Base-by-base conservation (phyloP, 1,140 invertebrate genomes). In the Dendroctonus valens region DNA sequence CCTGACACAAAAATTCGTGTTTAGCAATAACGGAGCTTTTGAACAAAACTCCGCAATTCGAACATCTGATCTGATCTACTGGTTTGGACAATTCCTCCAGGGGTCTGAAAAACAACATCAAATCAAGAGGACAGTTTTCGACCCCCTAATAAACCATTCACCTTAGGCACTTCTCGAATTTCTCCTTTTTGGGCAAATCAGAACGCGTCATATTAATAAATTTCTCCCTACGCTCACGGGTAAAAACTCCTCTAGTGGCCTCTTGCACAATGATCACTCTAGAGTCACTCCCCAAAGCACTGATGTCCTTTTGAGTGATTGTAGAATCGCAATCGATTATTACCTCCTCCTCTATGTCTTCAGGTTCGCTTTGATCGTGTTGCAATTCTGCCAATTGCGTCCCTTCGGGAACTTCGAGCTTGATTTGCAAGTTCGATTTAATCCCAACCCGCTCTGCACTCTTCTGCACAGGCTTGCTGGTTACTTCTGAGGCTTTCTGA, bases 1-100 rank as follows among this genome's bases (percentile, higher is more conserved):
- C 72, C 54, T 69, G 66, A 61, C 73, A 75, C 5, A 68, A 26
- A 39, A 68, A 70, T 15, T 68, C 46, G 63, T 77, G 76, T 26
- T 68, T 68, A 5, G 44, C 14, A 66, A 70, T 66, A 46, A 71
- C 63, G 3, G 46, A 38, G 6, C 68, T 54, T 59, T 69, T 53
- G 53, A 73, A 72, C 5, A 77, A 44, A 9, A 69, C 38, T 2
- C 61, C 58, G 60, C 76, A 77, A 3, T 60, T 44, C 0, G 60
- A 38, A 55, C 76, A 77, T 65, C 75, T 62, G 7, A 77, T 65
- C 12, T 74, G 75, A 65, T 77, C 76, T 14, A 58, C 58, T 3
- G 74, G 74, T 52, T 67, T 68, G n/a, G 69, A 69, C 7, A 74
- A 14, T 7, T 69, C 57, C 6, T 59, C 60, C 8, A 72, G 68